Base-by-base conservation (phyloP, 1,140 invertebrate genomes). In the Cherax quadricarinatus region DNA sequence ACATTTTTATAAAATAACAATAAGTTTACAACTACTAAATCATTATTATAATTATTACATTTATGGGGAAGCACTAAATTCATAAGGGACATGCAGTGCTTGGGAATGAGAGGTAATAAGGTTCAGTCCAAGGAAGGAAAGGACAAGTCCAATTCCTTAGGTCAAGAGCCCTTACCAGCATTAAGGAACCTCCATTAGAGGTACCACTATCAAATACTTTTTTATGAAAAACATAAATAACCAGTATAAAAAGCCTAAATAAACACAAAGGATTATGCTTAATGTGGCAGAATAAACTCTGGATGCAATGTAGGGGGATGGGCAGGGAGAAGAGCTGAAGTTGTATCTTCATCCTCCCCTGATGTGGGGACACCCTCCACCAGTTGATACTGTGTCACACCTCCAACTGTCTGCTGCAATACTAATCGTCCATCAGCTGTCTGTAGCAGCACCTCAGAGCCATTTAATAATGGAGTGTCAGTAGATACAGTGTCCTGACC, bases 311-410 rank as follows among this genome's bases (percentile, higher is more conserved):
- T 60, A 10, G 86, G 48, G 1, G 86, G 51, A 21, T 88, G 86
- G 49, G 75, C 18, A 48, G 75, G 78, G 1, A 90, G 62, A 51
- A 78, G 60, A 3, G 51, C n/a, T 7, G 80, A 62, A 41, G 88
- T 16, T 78, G 30, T 30, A 1, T 82, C 90, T 16, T 86, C 84
- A 41, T 41, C 30, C 66, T 86, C 75, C 24, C 62, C 57, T 7
- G 30, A 12, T n/a, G 90, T 82, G 1, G 90, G 83, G 0, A 91
- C 85, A 21, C 90, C 90, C 41, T 91, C 90, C 30, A 91, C 90
- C 30, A 91, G 62, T 62, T 91, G 90, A 57, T 86, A 91, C 62
- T 91, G 90, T 12, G 90, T 91, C 75, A 91, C 89, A 66, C 89
- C 89, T 12, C 89, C 89, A 60, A 91, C 89, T 24, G 84, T 87